Conservation (phyloP, 37 sponge, comb jelly and placozoan genomes). For the Amphimedon queenslandica region DNA sequence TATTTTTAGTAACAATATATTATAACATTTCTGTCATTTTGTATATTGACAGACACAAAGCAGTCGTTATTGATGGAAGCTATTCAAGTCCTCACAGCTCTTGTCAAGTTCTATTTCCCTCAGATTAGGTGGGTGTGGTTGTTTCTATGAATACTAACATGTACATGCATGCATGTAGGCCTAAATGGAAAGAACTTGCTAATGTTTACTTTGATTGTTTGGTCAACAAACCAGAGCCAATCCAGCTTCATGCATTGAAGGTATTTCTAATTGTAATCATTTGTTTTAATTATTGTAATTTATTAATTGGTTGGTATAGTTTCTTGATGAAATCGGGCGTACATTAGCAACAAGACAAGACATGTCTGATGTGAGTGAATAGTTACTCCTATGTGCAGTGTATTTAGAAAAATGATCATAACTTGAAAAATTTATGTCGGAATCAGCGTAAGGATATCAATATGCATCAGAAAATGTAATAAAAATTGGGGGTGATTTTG, state of each 20-base stretch:
- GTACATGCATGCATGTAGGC: not conserved
- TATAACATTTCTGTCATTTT: too few relatives aligned
- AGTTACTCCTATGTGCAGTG: too few relatives aligned
- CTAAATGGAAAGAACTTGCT: constrained; percentile 15
- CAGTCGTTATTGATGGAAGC: constrained; percentile 24
- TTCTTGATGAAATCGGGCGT: not conserved
- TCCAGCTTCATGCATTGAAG: constrained; percentile 46
- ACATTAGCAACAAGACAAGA: too few relatives aligned
- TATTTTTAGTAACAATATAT: too few relatives aligned
- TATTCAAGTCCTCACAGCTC: constrained; percentile 48
- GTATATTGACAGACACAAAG: not conserved
- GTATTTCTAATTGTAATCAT: constrained; percentile 5
- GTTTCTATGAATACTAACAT: too few relatives aligned
- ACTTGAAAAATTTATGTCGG: too few relatives aligned
- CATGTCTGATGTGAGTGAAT: too few relatives aligned
- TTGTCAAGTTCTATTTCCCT: constrained; percentile 45
- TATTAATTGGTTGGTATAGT: not conserved
- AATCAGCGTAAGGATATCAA: too few relatives aligned
- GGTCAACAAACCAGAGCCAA: not conserved
- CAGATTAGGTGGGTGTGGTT: constrained; percentile 20
- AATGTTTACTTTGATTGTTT: constrained; percentile 30
- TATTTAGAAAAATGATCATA: too few relatives aligned
- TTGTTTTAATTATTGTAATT: not conserved
- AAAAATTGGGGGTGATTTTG: too few relatives aligned
- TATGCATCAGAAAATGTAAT: too few relatives aligned